Evolutionary conservation across 2,797 vertebrate species (phyloP).

Genomic region (Heteromormyrus szaboi): DNA sequence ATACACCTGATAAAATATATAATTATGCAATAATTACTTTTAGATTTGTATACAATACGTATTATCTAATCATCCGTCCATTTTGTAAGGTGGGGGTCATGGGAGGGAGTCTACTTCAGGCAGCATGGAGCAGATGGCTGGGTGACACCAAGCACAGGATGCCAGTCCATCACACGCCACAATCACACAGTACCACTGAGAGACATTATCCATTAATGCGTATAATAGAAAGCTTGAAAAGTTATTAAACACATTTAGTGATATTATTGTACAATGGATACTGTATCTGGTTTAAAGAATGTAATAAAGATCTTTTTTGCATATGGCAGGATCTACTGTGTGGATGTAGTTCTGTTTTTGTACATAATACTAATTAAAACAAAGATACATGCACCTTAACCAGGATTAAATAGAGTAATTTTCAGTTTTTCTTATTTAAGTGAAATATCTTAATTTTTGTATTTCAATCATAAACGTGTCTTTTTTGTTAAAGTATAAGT

Average conservation of each 20-base stretch:
- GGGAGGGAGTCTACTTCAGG: not conserved
- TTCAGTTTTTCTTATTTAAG: not conserved
- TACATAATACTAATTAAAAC: not conserved
- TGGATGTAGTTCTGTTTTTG: not conserved
- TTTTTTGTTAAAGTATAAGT: not conserved
- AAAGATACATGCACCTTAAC: not conserved
- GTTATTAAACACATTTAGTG: conserved; percentile 58
- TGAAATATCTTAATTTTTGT: not conserved
- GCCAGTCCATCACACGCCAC: not conserved
- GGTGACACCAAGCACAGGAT: not conserved
- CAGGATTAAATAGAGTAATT: not conserved
- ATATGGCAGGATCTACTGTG: conserved; percentile 16
- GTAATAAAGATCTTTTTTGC: conserved; percentile 71
- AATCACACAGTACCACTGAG: not conserved
- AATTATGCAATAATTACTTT: conserved; percentile 70
- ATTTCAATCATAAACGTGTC: not conserved
- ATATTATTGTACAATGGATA: conserved; percentile 63
- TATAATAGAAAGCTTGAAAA: conserved; percentile 57
- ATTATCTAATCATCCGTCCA: not conserved
- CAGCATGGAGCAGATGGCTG: not conserved
- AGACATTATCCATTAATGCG: conserved; percentile 43
- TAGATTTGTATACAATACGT: conserved; percentile 36
- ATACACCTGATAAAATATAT: conserved; percentile 53
- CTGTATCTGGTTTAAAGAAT: conserved; percentile 68
- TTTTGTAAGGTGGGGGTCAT: not conserved